Percentiles rank a stretch among this genome's conserved stretches.
Conservation (phyloP, 2,113 vertebrate genomes). For the Phrynosoma platyrhinos region DNA sequence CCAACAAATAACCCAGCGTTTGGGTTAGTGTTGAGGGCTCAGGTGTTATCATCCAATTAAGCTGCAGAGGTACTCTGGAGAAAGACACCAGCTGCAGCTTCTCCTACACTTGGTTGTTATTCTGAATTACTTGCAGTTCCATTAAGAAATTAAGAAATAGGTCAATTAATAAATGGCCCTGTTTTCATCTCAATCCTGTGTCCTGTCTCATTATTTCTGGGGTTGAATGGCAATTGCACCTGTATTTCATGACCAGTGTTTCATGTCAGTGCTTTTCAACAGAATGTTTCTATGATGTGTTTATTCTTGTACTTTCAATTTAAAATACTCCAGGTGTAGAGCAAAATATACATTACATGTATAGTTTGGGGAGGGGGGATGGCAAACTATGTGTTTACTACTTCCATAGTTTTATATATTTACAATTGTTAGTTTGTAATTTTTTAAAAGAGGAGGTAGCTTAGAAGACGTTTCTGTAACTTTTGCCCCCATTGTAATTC, state of each 20-base stretch:
- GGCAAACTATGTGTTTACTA: neutral
- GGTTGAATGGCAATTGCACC: neutral
- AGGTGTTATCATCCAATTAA: too few species aligned
- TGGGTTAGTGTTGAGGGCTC: too few species aligned
- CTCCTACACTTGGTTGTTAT: too few species aligned
- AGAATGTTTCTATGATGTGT: conserved; percentile 4
- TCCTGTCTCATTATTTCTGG: too few species aligned
- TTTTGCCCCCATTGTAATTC: neutral
- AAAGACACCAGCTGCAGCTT: too few species aligned
- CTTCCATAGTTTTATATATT: neutral
- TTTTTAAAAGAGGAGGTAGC: neutral
- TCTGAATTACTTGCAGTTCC: too few species aligned
- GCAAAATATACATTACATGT: neutral
- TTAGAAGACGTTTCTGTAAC: neutral
- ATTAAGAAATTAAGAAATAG: too few species aligned
- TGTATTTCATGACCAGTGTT: neutral
- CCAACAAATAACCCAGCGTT: too few species aligned
- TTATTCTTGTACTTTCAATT: conserved; percentile 13
- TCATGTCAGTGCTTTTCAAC: neutral
- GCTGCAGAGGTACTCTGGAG: too few species aligned
- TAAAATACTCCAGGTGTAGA: neutral
- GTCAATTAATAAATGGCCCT: too few species aligned
- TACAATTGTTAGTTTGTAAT: neutral
- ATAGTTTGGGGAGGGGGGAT: too few species aligned
- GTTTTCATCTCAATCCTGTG: too few species aligned